Evolutionary conservation across 2,113 vertebrate genomes (phyloP).

Genomic region (Poeciliopsis prolifica): DNA sequence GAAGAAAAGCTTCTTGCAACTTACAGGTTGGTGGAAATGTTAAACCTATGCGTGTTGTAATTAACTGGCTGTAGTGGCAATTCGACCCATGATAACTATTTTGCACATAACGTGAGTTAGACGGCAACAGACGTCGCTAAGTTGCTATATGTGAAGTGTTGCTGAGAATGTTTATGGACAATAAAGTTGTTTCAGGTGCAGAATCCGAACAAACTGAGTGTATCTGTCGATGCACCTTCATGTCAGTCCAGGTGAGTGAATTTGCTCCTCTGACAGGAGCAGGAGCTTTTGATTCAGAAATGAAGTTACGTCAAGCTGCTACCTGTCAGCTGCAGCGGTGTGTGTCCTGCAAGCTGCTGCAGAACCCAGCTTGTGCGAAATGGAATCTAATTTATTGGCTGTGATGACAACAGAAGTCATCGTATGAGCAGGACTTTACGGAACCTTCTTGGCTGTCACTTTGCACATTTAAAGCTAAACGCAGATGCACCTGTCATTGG

Average conservation of each 20-base stretch:
- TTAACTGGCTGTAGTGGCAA: background rate
- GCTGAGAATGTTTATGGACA: background rate
- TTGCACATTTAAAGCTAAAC: background rate
- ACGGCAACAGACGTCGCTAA: conserved; percentile 1
- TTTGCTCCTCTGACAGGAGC: background rate
- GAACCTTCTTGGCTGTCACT: background rate
- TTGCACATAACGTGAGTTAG: background rate
- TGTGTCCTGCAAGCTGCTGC: too few species aligned
- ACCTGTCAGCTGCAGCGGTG: background rate
- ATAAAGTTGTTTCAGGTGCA: background rate
- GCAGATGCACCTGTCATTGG: too few species aligned
- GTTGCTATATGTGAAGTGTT: background rate
- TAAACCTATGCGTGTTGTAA: background rate
- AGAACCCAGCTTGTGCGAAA: too few species aligned
- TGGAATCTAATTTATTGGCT: background rate
- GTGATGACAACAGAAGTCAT: background rate
- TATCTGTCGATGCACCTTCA: too few species aligned
- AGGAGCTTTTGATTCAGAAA: background rate
- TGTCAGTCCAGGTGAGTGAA: background rate
- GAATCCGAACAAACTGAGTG: background rate
- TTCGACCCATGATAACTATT: background rate
- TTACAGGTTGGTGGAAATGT: conserved; percentile 49
- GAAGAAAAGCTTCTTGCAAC: conserved; percentile 49
- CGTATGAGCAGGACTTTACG: background rate
- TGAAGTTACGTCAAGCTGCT: background rate